Base-by-base conservation (phyloP, 1,140 invertebrate species). In the Brachionus plicatilis region DNA sequence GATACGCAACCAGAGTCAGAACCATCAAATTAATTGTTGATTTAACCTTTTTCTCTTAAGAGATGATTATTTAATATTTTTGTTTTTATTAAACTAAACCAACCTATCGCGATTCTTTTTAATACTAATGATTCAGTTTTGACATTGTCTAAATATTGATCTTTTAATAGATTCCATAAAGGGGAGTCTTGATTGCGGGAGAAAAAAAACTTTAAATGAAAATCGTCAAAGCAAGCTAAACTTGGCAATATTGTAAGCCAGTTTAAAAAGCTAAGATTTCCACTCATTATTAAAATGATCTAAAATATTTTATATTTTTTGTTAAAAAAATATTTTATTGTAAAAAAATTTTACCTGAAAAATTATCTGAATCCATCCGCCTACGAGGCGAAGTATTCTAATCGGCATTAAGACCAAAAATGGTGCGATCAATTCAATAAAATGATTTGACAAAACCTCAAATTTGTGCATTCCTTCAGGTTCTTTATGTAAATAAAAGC, bases 241-340 rank as follows among this genome's bases (percentile, higher is more conserved):
- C 86, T 87, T 5, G 90, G 90, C 14, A 90, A 72, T 27, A 91
- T 91, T 1, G 90, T 91, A 68, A 91, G 85, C 90, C 90, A 91
- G 86, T 91, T 91, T 7, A 91, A 86, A 85, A 91, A 90, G 85
- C 89, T 90, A n/a, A 91, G 85, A 85, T 91, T 91, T 1, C 90
- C 90, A 87, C 89, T 90, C 45, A 90, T 88, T 65, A 91, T 91
- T 29, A 91, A 85, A 14, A 90, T 85, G n/a, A 89, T 87, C 90
- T 91, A 85, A 9, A 29, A 12, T 33, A 37, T 68, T 41, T 68
- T 37, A 3, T 4, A 43, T 72, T n/a, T n/a, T n/a, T n/a, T n/a
- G n/a, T n/a, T n/a, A n/a, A 27, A 47, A 41, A 53, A 70, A 45
- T 53, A 1, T 37, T 7, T 37, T 37, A 6, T 37, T 37, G 7